These are phyloP conservation scores for Tetramorium parvispinum DNA, from an alignment of 1,140 invertebrate genomes.

Conservation along the genomic window DNA sequence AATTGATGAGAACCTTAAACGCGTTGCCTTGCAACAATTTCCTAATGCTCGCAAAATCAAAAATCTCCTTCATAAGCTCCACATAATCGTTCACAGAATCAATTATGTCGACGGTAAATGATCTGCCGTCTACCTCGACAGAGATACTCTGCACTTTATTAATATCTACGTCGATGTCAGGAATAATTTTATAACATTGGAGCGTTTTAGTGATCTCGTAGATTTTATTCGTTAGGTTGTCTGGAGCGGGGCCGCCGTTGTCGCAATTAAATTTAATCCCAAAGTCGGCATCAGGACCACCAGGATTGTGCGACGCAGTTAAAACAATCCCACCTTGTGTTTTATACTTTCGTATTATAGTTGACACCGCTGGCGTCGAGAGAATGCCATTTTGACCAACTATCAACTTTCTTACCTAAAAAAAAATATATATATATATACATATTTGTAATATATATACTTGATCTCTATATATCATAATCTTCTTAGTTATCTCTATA, in stretches of 20 bases:
- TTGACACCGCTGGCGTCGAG: slow-evolving; percentile 98
- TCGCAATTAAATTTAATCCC: slow-evolving; percentile 99
- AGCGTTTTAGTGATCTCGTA: slow-evolving; percentile 93
- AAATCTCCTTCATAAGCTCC: slow-evolving; percentile 97
- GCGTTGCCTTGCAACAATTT: slow-evolving; percentile 90
- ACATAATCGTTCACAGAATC: slow-evolving; percentile 97
- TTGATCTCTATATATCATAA: not conserved
- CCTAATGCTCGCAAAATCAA: slow-evolving; percentile 96
- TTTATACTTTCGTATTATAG: slow-evolving; percentile 95
- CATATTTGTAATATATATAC: not conserved
- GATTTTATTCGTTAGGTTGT: slow-evolving; percentile 95
- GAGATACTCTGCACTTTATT: slow-evolving; percentile 86
- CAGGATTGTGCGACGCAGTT: slow-evolving; percentile 99
- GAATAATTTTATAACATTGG: slow-evolving; percentile 92
- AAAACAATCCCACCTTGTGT: slow-evolving; percentile 97
- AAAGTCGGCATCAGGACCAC: slow-evolving; percentile 98
- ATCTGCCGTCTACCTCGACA: slow-evolving; percentile 89
- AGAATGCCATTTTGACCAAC: slow-evolving; percentile 97
- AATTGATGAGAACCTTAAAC: slow-evolving; percentile 96
- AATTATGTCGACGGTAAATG: slow-evolving; percentile 95
- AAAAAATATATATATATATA: slow-evolving; percentile 5
- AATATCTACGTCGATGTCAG: slow-evolving; percentile 92
- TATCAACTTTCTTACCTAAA: slow-evolving; percentile 93
- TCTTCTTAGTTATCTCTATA: not conserved
- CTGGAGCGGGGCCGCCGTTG: slow-evolving; percentile 98